These are phyloP conservation scores for Allacma fusca DNA, from an alignment of 2,888 invertebrate species.

Conservation along the genomic window DNA sequence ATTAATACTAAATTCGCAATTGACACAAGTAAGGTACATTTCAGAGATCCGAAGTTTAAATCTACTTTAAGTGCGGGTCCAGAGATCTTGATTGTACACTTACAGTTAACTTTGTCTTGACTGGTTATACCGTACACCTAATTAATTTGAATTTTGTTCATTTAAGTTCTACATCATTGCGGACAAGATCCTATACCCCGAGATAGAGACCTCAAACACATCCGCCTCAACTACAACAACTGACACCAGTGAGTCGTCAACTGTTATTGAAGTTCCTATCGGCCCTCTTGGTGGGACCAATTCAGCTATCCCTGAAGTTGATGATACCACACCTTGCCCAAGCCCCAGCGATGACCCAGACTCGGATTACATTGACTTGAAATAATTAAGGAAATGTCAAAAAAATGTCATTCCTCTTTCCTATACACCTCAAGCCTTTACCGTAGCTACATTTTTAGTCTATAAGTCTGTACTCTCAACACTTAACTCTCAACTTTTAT, in stretches of 20 bases:
- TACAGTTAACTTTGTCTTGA: not conserved
- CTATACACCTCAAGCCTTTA: too few species aligned
- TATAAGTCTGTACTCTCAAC: too few species aligned
- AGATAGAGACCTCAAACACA: slow-evolving; percentile 1
- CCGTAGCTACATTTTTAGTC: too few species aligned
- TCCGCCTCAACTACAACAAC: slow-evolving; percentile 37
- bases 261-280: slow-evolving; percentile 40
- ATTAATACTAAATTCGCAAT: too few species aligned
- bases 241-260: slow-evolving; percentile 38
- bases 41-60: too few species aligned
- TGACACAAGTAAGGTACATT: too few species aligned
- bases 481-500: too few species aligned
- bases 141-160: too few species aligned
- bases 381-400: not conserved
- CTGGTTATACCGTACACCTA: too few species aligned
- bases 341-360: slow-evolving; percentile 25
- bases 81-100: not conserved
- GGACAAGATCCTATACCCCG: slow-evolving; percentile 33
- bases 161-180: slow-evolving; percentile 40
- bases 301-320: slow-evolving; percentile 30
- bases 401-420: not conserved
- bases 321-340: slow-evolving; percentile 41
- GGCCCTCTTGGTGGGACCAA: not conserved
- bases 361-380: slow-evolving; percentile 44
- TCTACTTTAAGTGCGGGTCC: not conserved